Percentiles rank a stretch among this genome's conserved stretches.
These are phyloP conservation scores for Hyalella azteca DNA, from an alignment of 2,888 invertebrate genomes.

Conservation along the genomic window DNA sequence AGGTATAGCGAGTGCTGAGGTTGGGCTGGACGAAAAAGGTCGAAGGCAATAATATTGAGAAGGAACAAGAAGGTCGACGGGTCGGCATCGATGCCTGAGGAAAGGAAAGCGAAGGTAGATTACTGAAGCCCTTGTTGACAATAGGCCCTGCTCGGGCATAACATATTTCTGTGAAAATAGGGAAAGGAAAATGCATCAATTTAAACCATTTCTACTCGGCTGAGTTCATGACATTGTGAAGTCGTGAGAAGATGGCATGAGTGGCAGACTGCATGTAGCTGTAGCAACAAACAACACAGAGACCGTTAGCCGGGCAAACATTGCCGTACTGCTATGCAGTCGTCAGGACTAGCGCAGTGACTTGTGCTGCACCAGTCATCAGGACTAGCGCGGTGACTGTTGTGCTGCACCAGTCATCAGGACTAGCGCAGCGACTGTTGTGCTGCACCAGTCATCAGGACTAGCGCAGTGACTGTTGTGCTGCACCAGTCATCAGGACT, in stretches of 20 bases:
- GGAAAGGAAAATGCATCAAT: slow-evolving; percentile 18
- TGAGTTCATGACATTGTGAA: slow-evolving; percentile 34
- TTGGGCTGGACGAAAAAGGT: neutral
- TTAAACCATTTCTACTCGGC: slow-evolving; percentile 37
- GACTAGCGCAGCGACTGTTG: too few relatives aligned
- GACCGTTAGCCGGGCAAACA: neutral
- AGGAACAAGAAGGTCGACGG: slow-evolving; percentile 20
- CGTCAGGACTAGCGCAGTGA: too few relatives aligned
- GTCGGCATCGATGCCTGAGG: neutral
- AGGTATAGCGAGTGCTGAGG: neutral
- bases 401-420: too few relatives aligned
- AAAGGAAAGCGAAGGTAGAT: slow-evolving; percentile 25
- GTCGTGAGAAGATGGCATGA: slow-evolving; percentile 6
- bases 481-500: too few relatives aligned
- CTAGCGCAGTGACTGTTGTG: too few relatives aligned
- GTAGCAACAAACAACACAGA: neutral
- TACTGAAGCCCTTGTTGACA: neutral
- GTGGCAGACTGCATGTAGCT: neutral
- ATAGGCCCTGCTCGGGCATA: slow-evolving; percentile 20
- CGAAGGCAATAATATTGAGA: neutral
- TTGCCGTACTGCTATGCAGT: neutral
- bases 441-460: too few relatives aligned
- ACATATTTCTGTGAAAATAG: slow-evolving; percentile 25
- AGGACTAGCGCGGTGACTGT: too few relatives aligned
- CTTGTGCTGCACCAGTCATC: too few relatives aligned